Conservation (phyloP, 2,113 vertebrate species). For the Ondatra zibethicus region DNA sequence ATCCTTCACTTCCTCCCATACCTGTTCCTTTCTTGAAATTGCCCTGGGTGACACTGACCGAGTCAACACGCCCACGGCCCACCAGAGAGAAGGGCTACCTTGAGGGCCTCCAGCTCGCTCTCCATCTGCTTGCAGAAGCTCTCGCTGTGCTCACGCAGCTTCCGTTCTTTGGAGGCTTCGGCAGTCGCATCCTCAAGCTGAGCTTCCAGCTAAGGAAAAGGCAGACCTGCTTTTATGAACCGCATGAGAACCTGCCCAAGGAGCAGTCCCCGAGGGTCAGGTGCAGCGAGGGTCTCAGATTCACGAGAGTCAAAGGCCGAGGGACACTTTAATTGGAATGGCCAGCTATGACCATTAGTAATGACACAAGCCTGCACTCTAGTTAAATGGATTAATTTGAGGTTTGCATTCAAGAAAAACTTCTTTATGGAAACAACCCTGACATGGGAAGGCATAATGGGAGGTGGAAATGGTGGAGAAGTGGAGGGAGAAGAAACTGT, state of each 20-base stretch:
- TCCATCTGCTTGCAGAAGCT: constrained; percentile 95
- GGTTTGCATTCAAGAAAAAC: background rate
- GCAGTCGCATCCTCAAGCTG: constrained; percentile 93
- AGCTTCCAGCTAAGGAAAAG: constrained; percentile 91
- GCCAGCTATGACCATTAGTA: background rate
- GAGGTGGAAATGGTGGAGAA: background rate
- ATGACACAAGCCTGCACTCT: background rate
- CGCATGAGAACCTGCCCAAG: background rate
- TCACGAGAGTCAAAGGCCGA: background rate
- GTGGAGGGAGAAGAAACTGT: background rate
- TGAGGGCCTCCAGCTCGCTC: constrained; percentile 93
- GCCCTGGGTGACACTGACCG: background rate
- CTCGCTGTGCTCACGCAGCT: constrained; percentile 96
- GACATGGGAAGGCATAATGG: background rate
- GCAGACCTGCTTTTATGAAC: background rate
- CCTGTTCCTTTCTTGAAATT: fast-evolving
- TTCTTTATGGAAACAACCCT: background rate
- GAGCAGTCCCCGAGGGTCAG: background rate
- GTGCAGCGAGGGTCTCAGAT: background rate
- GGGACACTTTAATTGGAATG: background rate
- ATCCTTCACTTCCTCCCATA: fast-evolving
- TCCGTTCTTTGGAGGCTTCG: constrained; percentile 95
- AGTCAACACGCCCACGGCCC: fast-evolving
- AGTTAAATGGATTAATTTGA: background rate
- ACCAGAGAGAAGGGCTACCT: constrained; percentile 85